Evolutionary conservation across 2,797 vertebrate genomes (phyloP).

Genomic region (Pagetopsis macropterus): DNA sequence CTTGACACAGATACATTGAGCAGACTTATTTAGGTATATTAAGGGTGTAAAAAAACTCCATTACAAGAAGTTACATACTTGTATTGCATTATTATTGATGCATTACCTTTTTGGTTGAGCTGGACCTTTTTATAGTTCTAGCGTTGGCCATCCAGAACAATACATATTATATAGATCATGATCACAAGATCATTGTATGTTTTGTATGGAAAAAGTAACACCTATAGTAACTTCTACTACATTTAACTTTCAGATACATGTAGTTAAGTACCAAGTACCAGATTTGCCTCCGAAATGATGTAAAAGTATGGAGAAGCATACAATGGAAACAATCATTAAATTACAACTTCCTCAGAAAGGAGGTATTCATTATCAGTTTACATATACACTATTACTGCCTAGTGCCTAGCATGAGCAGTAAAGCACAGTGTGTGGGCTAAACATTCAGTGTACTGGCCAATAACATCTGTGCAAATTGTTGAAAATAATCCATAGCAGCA

Average conservation of each 20-base stretch:
- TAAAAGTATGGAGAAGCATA: background rate
- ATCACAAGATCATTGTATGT: background rate
- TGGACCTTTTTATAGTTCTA: background rate
- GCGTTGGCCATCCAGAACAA: background rate
- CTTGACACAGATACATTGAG: background rate
- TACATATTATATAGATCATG: background rate
- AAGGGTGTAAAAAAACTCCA: background rate
- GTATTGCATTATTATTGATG: background rate
- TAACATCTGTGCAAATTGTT: conserved; percentile 20
- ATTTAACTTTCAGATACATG: background rate
- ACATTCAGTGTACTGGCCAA: background rate
- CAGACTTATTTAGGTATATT: background rate
- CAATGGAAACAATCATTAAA: background rate
- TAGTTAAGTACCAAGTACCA: background rate
- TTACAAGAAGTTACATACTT: background rate
- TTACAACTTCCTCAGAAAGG: background rate
- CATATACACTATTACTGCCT: background rate
- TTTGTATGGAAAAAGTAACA: background rate
- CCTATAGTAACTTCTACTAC: too few species aligned
- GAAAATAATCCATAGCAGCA: conserved; percentile 13
- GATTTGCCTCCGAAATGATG: background rate
- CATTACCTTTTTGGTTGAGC: background rate
- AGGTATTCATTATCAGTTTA: conserved; percentile 7
- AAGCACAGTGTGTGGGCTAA: conserved; percentile 5
- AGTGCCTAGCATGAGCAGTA: background rate